Percentiles rank a stretch among this genome's conserved stretches.
phyloP scores from a whole-genome alignment of 2,888 invertebrate species.

The Mallateleia sp. region DNA sequence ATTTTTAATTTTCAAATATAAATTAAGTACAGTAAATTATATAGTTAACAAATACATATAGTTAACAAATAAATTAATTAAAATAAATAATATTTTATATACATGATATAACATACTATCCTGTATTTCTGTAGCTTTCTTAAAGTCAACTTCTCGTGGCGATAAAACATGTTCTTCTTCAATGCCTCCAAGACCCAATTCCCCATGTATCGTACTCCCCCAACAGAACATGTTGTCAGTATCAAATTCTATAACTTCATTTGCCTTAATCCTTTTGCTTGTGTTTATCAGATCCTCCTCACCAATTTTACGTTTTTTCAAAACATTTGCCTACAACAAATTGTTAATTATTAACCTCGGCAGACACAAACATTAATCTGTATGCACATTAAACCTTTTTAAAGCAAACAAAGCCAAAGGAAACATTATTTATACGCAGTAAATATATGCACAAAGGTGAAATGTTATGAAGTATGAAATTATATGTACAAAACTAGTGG shows the following conservation, averaged over 20 bases:
- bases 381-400: slow-evolving; percentile 18
- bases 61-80: too few species aligned
- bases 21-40: too few species aligned
- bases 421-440: slow-evolving; percentile 4
- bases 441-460: slow-evolving; percentile 23
- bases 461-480: slow-evolving; percentile 66
- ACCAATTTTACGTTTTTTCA: slow-evolving; percentile 84
- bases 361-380: neutral
- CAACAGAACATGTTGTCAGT: slow-evolving; percentile 92
- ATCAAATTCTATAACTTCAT: slow-evolving; percentile 54
- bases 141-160: slow-evolving; percentile 90
- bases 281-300: slow-evolving; percentile 58
- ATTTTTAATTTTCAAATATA: too few species aligned
- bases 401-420: slow-evolving; percentile 52
- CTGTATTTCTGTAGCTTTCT: slow-evolving; percentile 87
- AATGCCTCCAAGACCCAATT: slow-evolving; percentile 94
- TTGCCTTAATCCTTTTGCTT: neutral
- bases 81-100: too few species aligned
- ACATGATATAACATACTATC: too few species aligned
- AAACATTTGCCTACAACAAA: slow-evolving; percentile 82
- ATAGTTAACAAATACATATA: too few species aligned
- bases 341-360: too few species aligned
- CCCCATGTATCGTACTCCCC: slow-evolving; percentile 95
- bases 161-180: slow-evolving; percentile 92
- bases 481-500: slow-evolving; percentile 53